Percentiles rank a stretch among this genome's conserved stretches.
Evolutionary conservation across 1,140 invertebrate species (phyloP).

Genomic region (Macrosteles quadrilineatus): DNA sequence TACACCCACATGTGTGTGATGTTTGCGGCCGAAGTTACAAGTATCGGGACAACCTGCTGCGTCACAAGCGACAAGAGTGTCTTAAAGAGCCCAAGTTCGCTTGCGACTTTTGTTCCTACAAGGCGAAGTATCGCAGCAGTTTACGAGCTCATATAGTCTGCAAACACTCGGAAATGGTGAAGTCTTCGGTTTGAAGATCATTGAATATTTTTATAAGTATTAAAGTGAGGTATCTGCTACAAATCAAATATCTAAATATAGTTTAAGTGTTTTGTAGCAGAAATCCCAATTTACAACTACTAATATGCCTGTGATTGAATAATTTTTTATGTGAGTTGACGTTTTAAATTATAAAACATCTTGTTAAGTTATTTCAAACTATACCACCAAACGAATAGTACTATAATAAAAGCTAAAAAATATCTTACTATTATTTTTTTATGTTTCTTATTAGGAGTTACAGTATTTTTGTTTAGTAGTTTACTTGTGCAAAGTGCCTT

Average conservation of each 20-base stretch:
- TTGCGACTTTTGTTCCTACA: conserved; percentile 55
- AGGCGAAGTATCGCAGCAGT: conserved; percentile 59
- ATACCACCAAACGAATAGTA: too few relatives aligned
- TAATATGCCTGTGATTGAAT: too few relatives aligned
- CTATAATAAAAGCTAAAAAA: too few relatives aligned
- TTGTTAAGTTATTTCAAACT: too few relatives aligned
- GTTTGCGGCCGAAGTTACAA: conserved; percentile 66
- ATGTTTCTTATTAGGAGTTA: too few relatives aligned
- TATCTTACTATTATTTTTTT: too few relatives aligned
- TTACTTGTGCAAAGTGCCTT: too few relatives aligned
- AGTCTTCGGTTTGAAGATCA: not conserved
- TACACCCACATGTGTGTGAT: conserved; percentile 53
- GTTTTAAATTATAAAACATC: too few relatives aligned
- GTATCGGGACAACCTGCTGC: conserved; percentile 54
- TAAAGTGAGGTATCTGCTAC: not conserved
- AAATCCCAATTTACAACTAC: not conserved
- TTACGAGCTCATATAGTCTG: conserved; percentile 57
- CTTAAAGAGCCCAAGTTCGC: conserved; percentile 59
- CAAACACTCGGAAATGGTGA: conserved; percentile 49
- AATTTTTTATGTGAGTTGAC: too few relatives aligned
- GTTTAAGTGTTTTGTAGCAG: not conserved
- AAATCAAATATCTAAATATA: not conserved
- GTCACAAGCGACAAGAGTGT: conserved; percentile 56
- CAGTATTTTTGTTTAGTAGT: too few relatives aligned
- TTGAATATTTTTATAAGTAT: not conserved